Base-by-base conservation (phyloP, 2,797 vertebrate species). In the Diglossa cyanea region DNA sequence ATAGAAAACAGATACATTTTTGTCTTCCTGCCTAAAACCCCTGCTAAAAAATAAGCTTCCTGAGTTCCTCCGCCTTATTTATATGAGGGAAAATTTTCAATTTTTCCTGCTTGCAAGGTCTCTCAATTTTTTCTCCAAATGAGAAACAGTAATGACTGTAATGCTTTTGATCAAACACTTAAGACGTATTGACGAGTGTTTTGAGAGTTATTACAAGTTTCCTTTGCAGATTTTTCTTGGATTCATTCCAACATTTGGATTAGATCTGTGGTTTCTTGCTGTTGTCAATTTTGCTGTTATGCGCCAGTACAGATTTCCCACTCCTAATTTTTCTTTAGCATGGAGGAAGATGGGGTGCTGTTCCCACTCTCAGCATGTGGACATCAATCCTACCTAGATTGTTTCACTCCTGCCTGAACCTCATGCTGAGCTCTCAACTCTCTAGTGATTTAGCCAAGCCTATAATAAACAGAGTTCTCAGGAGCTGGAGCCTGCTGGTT, bases 101-200 rank as follows among this genome's bases (percentile, higher is more conserved):
- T 70, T 79, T 85, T 67, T 63, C 6, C 51, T 42, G 14, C 63
- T 67, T 74, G 45, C 21, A 63, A 44, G 65, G 33, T 86, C 45
- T 35, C 35, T 68, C 35, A 48, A 37, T 89, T 92, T 89, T 51
- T 92, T 92, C 57, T 87, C 60, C 63, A 50, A 60, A 84, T 70
- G 66, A 76, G 71, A 70, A 94, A 40, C 55, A 55, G 44, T 81
- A 84, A 81, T 51, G 77, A 65, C 58, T 73, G 35, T 66, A 74
- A 77, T 80, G 63, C 62, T 78, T 92, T 86, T 89, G 74, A 90
- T 93, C 71, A 85, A 76, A 73, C 44, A 60, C 39, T 73, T 78
- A 37, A 78, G 81, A 87, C 47, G 17, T 44, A 72, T 63, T 85
- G 71, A 70, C 35, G 39, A 67, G 33, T 54, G 42, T 89, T 93